phyloP scores from a whole-genome alignment of 2,113 vertebrate genomes.

The Pao palembangensis region DNA sequence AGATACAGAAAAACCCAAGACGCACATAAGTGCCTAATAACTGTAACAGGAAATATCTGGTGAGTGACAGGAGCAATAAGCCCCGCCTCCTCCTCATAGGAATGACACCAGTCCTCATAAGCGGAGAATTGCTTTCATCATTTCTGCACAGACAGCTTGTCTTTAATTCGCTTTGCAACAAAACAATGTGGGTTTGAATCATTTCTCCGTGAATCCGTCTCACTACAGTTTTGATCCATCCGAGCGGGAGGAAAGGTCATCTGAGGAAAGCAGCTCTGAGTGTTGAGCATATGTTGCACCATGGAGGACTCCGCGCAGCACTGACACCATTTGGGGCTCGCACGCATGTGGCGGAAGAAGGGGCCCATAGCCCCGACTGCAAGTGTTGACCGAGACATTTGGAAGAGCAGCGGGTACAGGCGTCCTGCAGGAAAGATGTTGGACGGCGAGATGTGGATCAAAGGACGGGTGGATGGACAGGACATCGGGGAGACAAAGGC shows the following conservation, averaged over 20 bases:
- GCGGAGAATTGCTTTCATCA: too few species aligned
- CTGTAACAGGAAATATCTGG: neutral
- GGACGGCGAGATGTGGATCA: constrained; percentile 43
- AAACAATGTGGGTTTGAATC: too few species aligned
- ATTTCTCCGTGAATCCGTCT: neutral
- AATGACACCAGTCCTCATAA: too few species aligned
- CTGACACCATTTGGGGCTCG: constrained; percentile 52
- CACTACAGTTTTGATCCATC: constrained; percentile 8
- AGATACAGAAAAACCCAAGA: neutral
- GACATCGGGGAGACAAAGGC: constrained; percentile 33
- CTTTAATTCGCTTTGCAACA: too few species aligned
- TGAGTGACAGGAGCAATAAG: too few species aligned
- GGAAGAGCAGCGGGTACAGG: constrained; percentile 55
- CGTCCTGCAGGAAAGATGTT: constrained; percentile 53
- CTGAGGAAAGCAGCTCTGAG: constrained; percentile 30
- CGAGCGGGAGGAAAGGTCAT: constrained; percentile 32
- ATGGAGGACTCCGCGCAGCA: constrained; percentile 40
- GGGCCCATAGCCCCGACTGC: constrained; percentile 30
- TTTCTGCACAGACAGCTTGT: too few species aligned
- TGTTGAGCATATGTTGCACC: constrained; percentile 56
- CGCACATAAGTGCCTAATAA: too few species aligned
- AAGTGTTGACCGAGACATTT: constrained; percentile 51
- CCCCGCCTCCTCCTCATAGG: too few species aligned
- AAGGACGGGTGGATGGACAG: constrained; percentile 42
- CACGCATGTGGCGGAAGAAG: constrained; percentile 41